These are phyloP conservation scores for Tachycineta bicolor DNA, from an alignment of 2,113 vertebrate genomes.

Conservation along the genomic window DNA sequence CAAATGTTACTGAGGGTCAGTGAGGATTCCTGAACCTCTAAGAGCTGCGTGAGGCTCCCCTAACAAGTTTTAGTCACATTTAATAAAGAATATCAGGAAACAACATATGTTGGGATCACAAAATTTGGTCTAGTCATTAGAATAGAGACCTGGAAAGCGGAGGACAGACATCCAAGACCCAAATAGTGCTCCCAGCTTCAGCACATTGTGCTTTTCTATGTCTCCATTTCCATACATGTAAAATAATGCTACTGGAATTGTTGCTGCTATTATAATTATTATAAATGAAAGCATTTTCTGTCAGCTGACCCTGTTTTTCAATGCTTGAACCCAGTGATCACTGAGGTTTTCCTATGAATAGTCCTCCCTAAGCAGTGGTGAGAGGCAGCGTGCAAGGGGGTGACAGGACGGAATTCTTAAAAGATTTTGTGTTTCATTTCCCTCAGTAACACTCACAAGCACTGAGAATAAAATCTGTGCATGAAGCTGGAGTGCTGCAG, in stretches of 20 bases:
- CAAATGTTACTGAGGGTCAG: not conserved
- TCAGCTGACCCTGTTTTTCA: not conserved
- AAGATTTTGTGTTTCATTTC: not conserved
- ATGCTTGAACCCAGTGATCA: not conserved
- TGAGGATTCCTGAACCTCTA: not conserved
- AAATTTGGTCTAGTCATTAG: not conserved
- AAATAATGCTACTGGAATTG: not conserved
- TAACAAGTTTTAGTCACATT: not conserved
- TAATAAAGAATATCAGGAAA: not conserved
- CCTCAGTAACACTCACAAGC: not conserved
- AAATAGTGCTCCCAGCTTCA: not conserved
- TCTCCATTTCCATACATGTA: not conserved
- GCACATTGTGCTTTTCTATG: not conserved
- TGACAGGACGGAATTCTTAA: not conserved
- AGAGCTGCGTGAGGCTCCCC: not conserved
- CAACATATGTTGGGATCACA: rapidly evolving
- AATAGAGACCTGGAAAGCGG: not conserved
- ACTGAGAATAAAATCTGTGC: not conserved
- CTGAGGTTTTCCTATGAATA: not conserved
- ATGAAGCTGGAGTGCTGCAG: not conserved
- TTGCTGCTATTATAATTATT: not conserved
- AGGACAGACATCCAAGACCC: rapidly evolving
- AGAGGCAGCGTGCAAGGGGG: rapidly evolving
- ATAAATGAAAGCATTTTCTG: not conserved
- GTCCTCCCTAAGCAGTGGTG: not conserved